Evolutionary conservation across 2,888 invertebrate genomes (phyloP), one percentile per base, ranked within the genome.

Genomic region (Aphodius granarius): DNA sequence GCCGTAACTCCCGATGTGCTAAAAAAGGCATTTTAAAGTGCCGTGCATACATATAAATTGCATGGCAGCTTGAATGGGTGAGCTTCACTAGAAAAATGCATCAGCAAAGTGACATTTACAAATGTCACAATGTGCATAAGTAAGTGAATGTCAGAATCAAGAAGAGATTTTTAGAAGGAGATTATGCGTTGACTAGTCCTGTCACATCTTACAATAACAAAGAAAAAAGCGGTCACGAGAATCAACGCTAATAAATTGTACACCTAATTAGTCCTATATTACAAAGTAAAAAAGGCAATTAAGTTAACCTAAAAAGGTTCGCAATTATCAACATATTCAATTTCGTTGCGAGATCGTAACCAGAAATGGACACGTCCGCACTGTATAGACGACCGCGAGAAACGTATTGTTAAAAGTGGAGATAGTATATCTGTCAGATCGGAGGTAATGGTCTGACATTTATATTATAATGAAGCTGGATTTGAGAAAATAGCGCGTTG

Each of bases 381-480:
- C 43, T 1, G 43, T 43, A 43, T 43, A 43, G 13, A 43, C 43
- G 43, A 43, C 43, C 43, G 43, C 43, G 43, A 43, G 43, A 43
- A 43, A 43, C 43, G 43, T 43, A 43, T 43, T 43, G 43, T 43
- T 43, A 43, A 43, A 43, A 43, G 43, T 43, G 13, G 43, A 43
- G 43, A 43, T 43, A 43, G 63, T 75, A 75, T 72, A 75, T 75
- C 75, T 72, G 66, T 75, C 75, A 72, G 66, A 71, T 62, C 21
- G 66, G 72, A 75, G 71, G 72, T 75, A 72, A 71, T 72, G 75
- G 72, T 21, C 72, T 66, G 66, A 75, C 75, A 66, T 72, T 75
- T 75, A 71, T 66, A 72, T 72, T 75, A 75, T 75, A 75, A 75
- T 72, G 75, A 75, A 72, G 72, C 43, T 43, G 43, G 13, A 13